These are phyloP conservation scores for Lutraria lutraria DNA, from an alignment of 2,888 invertebrate species.

Conservation along the genomic window DNA sequence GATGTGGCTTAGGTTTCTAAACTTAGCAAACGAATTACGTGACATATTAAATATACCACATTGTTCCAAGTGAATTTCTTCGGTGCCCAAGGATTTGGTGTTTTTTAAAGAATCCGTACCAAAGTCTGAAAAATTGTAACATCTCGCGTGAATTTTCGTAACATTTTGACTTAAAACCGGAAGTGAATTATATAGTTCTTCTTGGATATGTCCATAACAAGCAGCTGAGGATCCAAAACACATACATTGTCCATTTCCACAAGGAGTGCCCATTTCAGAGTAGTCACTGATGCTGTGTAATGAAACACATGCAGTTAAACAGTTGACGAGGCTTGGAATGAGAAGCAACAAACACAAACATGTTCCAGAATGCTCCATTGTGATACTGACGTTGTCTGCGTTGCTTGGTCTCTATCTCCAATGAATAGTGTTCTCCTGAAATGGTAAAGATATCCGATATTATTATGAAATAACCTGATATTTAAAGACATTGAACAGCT, in stretches of 20 bases:
- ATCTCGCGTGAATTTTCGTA: neutral
- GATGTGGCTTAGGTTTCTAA: neutral
- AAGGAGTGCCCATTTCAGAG: neutral
- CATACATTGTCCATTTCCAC: neutral
- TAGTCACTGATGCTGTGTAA: neutral
- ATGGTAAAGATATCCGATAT: neutral
- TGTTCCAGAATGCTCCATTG: neutral
- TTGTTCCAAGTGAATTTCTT: neutral
- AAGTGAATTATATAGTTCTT: neutral
- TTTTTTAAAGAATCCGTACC: neutral
- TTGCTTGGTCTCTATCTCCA: neutral
- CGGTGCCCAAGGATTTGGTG: neutral
- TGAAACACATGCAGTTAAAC: neutral
- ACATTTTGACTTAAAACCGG: neutral
- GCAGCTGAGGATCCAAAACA: neutral
- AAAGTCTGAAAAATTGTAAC: neutral
- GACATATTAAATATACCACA: neutral
- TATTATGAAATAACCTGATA: too few species aligned
- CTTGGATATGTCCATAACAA: neutral
- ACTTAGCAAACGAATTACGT: neutral
- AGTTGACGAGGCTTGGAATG: neutral
- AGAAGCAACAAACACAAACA: neutral
- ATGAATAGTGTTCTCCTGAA: neutral
- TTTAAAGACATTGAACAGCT: too few species aligned
- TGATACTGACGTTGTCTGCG: neutral